Percentiles rank a stretch among this genome's conserved stretches.
These are phyloP conservation scores for Lutraria lutraria DNA, from an alignment of 2,888 invertebrate species.

Conservation along the genomic window DNA sequence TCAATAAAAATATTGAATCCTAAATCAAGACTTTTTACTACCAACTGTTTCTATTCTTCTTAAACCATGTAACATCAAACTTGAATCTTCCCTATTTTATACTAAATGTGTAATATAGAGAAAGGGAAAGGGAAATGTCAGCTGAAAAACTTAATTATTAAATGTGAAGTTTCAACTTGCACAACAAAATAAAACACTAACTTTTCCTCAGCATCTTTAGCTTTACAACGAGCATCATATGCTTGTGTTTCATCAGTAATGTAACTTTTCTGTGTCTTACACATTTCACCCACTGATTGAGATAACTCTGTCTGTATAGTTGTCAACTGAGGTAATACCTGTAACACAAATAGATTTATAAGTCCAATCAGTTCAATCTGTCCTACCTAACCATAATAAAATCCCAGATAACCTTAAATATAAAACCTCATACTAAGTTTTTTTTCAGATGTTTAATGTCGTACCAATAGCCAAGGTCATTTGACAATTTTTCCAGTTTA, in stretches of 20 bases:
- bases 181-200: slow-evolving; percentile 69
- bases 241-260: slow-evolving; percentile 98
- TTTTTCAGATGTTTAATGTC: too few relatives aligned
- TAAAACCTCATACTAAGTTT: too few relatives aligned
- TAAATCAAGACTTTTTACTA: neutral
- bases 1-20: neutral
- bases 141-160: too few relatives aligned
- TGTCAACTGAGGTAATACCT: slow-evolving; percentile 84
- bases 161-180: neutral
- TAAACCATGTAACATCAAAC: too few relatives aligned
- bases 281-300: slow-evolving; percentile 92
- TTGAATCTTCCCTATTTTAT: too few relatives aligned
- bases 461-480: too few relatives aligned
- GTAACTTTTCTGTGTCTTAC: slow-evolving; percentile 97
- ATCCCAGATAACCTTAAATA: too few relatives aligned
- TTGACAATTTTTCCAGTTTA: too few relatives aligned
- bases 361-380: neutral
- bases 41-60: too few relatives aligned
- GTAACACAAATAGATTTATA: slow-evolving; percentile 30
- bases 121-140: too few relatives aligned
- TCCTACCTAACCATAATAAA: too few relatives aligned
- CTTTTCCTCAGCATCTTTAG: slow-evolving; percentile 97
- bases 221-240: slow-evolving; percentile 97
- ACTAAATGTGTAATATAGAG: too few relatives aligned
- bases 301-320: slow-evolving; percentile 83